Percentiles rank a stretch among this genome's conserved stretches.
phyloP scores from a whole-genome alignment of 2,797 vertebrate genomes.

The Melanotaenia boesemani region DNA sequence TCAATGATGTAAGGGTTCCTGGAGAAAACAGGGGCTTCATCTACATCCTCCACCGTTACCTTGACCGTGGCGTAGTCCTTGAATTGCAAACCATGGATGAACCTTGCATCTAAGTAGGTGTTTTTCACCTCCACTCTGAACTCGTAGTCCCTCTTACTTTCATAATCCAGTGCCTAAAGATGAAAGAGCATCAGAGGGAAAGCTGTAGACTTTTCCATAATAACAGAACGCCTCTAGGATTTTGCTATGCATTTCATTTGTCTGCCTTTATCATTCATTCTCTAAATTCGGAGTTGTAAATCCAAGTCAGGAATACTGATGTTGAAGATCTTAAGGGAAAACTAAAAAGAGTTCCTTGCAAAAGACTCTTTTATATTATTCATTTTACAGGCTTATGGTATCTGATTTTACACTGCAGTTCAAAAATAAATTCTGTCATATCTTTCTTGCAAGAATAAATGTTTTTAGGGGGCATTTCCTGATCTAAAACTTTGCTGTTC shows the following conservation, averaged over 20 bases:
- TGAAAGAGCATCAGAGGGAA: constrained; percentile 63
- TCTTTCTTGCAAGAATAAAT: constrained; percentile 38
- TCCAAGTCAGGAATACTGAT: constrained; percentile 62
- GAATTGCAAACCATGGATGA: constrained; percentile 91
- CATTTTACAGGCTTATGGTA: constrained; percentile 60
- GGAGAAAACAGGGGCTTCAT: constrained; percentile 93
- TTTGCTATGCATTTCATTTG: constrained; percentile 68
- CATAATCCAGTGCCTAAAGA: constrained; percentile 93
- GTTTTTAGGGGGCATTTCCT: constrained; percentile 55
- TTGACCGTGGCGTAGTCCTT: constrained; percentile 92
- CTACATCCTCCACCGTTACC: constrained; percentile 91
- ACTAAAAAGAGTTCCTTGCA: constrained; percentile 51
- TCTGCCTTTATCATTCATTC: constrained; percentile 65
- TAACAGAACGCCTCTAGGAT: constrained; percentile 51
- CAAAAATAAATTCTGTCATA: constrained; percentile 51
- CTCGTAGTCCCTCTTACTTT: constrained; percentile 90
- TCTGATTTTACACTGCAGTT: constrained; percentile 58
- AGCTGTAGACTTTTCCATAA: constrained; percentile 47
- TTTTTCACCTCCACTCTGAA: constrained; percentile 94
- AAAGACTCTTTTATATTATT: constrained; percentile 61
- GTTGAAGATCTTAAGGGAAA: constrained; percentile 50
- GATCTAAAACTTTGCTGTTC: constrained; percentile 55
- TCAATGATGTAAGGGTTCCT: constrained; percentile 92
- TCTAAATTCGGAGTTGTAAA: constrained; percentile 66
- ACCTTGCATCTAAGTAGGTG: constrained; percentile 90